Base-by-base conservation (phyloP, 2,797 vertebrate species). In the Eulemur mongoz region DNA sequence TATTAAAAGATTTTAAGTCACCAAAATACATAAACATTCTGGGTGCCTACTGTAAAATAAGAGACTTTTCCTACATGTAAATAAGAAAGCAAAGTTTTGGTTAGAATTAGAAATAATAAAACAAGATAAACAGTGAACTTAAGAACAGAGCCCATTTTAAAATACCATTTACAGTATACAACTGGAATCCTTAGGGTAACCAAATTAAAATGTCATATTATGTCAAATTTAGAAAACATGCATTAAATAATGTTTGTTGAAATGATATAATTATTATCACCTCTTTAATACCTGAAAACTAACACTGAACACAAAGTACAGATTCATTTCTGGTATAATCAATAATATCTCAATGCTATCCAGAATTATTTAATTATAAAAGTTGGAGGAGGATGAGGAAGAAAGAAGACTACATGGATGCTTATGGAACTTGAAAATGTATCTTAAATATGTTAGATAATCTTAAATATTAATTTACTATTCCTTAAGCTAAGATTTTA, bases 101-200 rank as follows among this genome's bases (percentile, higher is more conserved):
- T 70, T 25, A 93, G 43, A 88, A 59, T 67, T 50, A 92, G 25
- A 95, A 97, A 93, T 54, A 76, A 86, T 48, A 57, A 88, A 84
- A 72, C 25, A 83, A 80, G 20, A 38, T 67, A 79, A 81, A 86
- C 9, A 38, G 22, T 2, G 8, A 57, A 4, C 54, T 91, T 81
- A 78, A 88, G 25, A 76, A 17, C 25, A 75, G 91, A 93, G 54
- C 17, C 25, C 48, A 81, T 32, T 93, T 40, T 69, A 80, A 95
- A 95, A 89, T 48, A 80, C 17, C 18, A n/a, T 20, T 87, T 72
- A 76, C 12, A 57, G 50, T 23, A 81, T 17, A 27, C 30, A 81
- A 88, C 23, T 50, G 45, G 43, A 89, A 87, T 65, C 57, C 63
- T 82, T 88, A 84, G 54, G 12, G 79, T 79, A 67, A 90, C 7